These are phyloP conservation scores for Cyphomyrmex costatus DNA, from an alignment of 1,140 invertebrate species.

Conservation along the genomic window DNA sequence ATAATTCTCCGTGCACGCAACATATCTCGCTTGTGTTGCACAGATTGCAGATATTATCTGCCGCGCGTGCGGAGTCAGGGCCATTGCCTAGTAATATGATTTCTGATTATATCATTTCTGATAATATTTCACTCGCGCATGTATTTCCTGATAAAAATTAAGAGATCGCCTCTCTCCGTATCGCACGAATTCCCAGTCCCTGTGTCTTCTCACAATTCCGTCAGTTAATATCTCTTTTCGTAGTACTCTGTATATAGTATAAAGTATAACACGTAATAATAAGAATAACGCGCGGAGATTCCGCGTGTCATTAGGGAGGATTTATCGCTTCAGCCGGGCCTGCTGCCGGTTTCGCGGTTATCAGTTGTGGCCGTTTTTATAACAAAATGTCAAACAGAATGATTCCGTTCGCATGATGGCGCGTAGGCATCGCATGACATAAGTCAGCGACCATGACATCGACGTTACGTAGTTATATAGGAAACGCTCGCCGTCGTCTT, in stretches of 20 bases:
- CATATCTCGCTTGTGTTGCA: neutral
- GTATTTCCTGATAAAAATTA: neutral
- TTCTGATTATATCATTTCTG: constrained; percentile 48
- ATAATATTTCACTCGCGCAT: neutral
- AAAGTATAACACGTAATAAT: too few relatives aligned
- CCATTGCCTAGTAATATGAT: constrained; percentile 46
- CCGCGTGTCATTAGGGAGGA: neutral
- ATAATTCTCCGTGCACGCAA: neutral
- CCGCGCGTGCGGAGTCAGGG: constrained; percentile 45
- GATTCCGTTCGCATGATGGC: constrained; percentile 53
- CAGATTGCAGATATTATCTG: constrained; percentile 56
- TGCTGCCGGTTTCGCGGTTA: constrained; percentile 8
- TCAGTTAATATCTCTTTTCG: neutral
- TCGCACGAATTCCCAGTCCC: neutral
- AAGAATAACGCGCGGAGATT: neutral
- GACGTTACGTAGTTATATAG: constrained; percentile 67
- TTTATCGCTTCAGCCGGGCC: constrained; percentile 16
- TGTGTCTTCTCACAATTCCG: neutral
- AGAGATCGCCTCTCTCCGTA: too few relatives aligned
- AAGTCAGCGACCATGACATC: constrained; percentile 79
- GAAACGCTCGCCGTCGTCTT: constrained; percentile 73
- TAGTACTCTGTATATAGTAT: too few relatives aligned
- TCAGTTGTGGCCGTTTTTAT: constrained; percentile 36
- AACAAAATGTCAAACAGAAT: constrained; percentile 49
- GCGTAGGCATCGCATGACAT: constrained; percentile 60